Evolutionary conservation across 1,140 invertebrate genomes (phyloP), one percentile per base, ranked within the genome.

Genomic region (Drosophila pectinifera): DNA sequence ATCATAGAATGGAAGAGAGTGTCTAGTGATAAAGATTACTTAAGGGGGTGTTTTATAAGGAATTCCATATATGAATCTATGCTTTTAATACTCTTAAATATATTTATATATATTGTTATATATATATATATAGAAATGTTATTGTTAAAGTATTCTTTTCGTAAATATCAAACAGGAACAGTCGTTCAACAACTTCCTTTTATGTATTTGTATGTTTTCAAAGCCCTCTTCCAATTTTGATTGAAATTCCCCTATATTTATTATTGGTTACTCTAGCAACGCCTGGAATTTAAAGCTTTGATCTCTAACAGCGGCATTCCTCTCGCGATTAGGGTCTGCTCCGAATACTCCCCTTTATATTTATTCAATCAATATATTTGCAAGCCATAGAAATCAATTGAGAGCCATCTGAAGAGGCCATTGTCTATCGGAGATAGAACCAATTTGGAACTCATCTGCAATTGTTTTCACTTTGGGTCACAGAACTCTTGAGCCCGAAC

Each of bases 391-490:
- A 36, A 53, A 53, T 36, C 49, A 53, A 53, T 53, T 53, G 49
- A 20, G n/a, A 18, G 11, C 31, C 49, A 53, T 53, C 49, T 53
- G n/a, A 51, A 53, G 49, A 14, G 49, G 49, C 31, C 49, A 53
- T 53, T 53, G 49, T 53, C 45, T 22, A 61, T 51, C 20, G 13
- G 6, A 26, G 46, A 36, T 26, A 28, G 31, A 63, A 49, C 26
- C 36, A 20, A 51, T 64, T 28, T 53, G 39, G 16, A 48, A n/a
- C 24, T 18, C 20, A 41, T 42, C 36, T 31, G 38, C 59, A 68
- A 51, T 26, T 51, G 64, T 34, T 42, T 51, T 28, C 24, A 28
- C 24, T 62, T 56, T 65, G 43, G 64, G 43, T 68, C 64, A 68
- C 16, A 42, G 61, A 43, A 65, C 59, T 26, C 16, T 28, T n/a